Evolutionary conservation across 2,888 invertebrate genomes (phyloP), one percentile per base, ranked within the genome.

Genomic region (Buathra laborator): DNA sequence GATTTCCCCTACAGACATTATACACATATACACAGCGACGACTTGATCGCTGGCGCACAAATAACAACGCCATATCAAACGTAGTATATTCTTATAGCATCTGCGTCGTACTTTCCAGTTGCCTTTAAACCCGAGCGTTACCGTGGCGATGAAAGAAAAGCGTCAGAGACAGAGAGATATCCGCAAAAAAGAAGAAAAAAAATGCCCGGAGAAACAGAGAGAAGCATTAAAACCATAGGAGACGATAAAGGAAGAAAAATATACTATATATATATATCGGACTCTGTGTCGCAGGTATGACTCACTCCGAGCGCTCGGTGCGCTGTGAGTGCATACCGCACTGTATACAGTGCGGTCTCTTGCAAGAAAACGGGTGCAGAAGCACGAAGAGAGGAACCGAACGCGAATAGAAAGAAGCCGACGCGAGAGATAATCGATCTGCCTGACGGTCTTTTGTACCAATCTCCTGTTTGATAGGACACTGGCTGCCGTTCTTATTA

Each of bases 341-440:
- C 46, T 19, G 67, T n/a, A 9, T 37, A 56, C 43, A 77, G 46
- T 14, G 48, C 46, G 70, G 44, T 9, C 46, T 68, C 68, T 56
- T 29, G 44, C 32, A 44, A 70, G 46, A 77, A 67, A 44, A 44
- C 16, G 59, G 46, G 68, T 77, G 56, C 51, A 37, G 37, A 9
- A 37, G 37, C 7, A 9, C 37, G 37, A 9, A 37, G 37, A 37
- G 37, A 37, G 51, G n/a, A 14, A 51, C 4, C 51, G 51, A 51
- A 51, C 3, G n/a, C 14, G n/a, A 5, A 19, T 12, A 72, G 72
- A 80, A 72, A 74, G 32, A 19, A 51, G 43, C 44, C 62, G 16
- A 6, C 43, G 53, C 48, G 51, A 78, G 62, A 67, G 74, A 83
- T 53, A 70, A 83, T 78, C 67, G 74, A 78, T 78, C 68, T 44